Evolutionary conservation across 2,888 invertebrate genomes (phyloP), one percentile per base, ranked within the genome.

Genomic region (Drosophila paranaensis): DNA sequence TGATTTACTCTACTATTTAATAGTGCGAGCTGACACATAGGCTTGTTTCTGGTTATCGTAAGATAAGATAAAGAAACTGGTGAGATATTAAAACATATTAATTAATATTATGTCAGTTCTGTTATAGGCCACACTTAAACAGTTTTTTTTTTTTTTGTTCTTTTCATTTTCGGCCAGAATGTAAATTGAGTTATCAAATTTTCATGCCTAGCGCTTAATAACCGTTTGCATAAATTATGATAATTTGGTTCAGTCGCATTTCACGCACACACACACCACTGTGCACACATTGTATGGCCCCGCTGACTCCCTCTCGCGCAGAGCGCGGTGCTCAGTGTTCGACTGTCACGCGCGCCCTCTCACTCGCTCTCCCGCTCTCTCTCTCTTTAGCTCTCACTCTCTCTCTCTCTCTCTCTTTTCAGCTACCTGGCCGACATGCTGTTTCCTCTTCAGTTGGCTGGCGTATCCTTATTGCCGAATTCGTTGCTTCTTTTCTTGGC

Each of bases 401-500:
- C 60, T 46, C 50, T 57, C 64, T 57, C 64, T 53, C 50, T 60
- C 61, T 57, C 66, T 39, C 62, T 51, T 60, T 62, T 30, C 54
- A 43, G 40, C 64, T 46, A 42, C 33, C 51, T 69, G 63, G 53
- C 46, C 43, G 30, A 63, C 60, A 74, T 67, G 60, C 63, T 72
- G 63, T 71, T 81, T 73, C 77, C 79, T 77, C 69, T 81, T 79
- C 54, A 66, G 43, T 79, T 71, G 70, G 66, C 50, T 77, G 56
- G 68, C 74, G 62, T 77, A 73, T 82, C 76, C 81, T 72, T 81
- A 83, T 86, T 82, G 83, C 82, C 86, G 74, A 88, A 85, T 81
- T 79, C 75, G 69, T 67, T 71, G 77, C 75, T 80, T 72, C 70
- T 68, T 74, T 71, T 61, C 76, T 79, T 76, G 71, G 61, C 76